Base-by-base conservation (phyloP, 1,140 invertebrate species). In the Rhyacophila brunnea region DNA sequence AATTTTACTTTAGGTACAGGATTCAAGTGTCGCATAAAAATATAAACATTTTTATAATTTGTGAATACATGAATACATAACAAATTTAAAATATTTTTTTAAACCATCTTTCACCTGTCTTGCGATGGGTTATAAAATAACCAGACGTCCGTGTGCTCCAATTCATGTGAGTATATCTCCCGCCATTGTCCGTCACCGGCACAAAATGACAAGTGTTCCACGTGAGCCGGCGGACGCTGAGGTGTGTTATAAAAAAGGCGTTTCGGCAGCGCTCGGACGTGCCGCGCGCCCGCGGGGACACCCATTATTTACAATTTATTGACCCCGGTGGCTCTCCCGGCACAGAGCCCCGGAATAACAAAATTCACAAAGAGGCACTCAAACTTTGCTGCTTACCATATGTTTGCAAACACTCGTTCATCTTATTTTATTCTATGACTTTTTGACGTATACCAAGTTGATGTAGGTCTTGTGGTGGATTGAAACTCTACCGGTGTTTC, bases 291-390 rank as follows among this genome's bases (percentile, higher is more conserved):
- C 42, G 11, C 32, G n/a, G 48, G 51, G 58, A 54, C 13, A 19
- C 18, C 51, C 58, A 60, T 60, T 60, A 60, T 54, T 60, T 60
- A 60, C 58, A 60, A 55, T 60, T 60, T 60, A 60, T 60, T 60
- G 58, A 44, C 49, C 49, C 28, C 9, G 19, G 10, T 49, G 14
- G 57, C n/a, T 13, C 38, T 17, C 20, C 47, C 34, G 47, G 18
- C 19, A n/a, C 19, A 45, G 15, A 40, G 14, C 19, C 19, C 20
- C n/a, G 40, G 53, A 56, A 56, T 46, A 47, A 56, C 42, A 18
- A 58, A 34, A 58, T 28, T 28, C 23, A 28, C 3, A 28, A 40
- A 40, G 38, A 4, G 5, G 4, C 15, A 3, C 38, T 40, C 38
- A 40, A 40, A 40, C 11, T 3, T 13, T n/a, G 3, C 15, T 40